Conservation (phyloP, 2,113 vertebrate species). For the Probosciger aterrimus region DNA sequence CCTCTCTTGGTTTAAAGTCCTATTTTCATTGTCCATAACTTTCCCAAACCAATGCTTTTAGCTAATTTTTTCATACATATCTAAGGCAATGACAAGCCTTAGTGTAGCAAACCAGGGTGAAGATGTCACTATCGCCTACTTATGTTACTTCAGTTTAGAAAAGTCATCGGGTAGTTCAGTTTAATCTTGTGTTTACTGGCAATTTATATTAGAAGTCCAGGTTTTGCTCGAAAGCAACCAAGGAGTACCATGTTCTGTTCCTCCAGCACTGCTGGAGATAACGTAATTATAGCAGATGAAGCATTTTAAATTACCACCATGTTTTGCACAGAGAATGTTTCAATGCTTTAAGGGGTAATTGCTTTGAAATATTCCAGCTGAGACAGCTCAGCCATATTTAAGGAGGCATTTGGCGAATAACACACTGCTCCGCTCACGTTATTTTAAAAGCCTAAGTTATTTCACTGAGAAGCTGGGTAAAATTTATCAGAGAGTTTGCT, state of each 20-base stretch:
- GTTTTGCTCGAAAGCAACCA: not conserved
- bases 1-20: not conserved
- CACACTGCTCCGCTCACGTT: not conserved
- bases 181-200: not conserved
- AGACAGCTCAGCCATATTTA: not conserved
- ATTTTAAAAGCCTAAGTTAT: not conserved
- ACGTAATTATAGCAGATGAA: not conserved
- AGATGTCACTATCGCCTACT: not conserved
- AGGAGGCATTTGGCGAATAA: not conserved
- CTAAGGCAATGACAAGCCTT: not conserved
- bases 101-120: not conserved
- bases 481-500: not conserved
- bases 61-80: not conserved
- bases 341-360: conserved; percentile 2
- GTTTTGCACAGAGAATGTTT: not conserved
- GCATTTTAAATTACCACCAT: conserved; percentile 2
- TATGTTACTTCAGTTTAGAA: not conserved
- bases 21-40: not conserved
- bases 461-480: not conserved
- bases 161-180: not conserved
- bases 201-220: not conserved
- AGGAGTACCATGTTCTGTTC: not conserved
- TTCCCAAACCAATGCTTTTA: not conserved
- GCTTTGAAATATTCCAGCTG: conserved; percentile 23
- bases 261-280: not conserved